Percentiles rank a stretch among this genome's conserved stretches.
phyloP scores from a whole-genome alignment of 2,797 vertebrate genomes.

The Eurystomus glaucurus region DNA sequence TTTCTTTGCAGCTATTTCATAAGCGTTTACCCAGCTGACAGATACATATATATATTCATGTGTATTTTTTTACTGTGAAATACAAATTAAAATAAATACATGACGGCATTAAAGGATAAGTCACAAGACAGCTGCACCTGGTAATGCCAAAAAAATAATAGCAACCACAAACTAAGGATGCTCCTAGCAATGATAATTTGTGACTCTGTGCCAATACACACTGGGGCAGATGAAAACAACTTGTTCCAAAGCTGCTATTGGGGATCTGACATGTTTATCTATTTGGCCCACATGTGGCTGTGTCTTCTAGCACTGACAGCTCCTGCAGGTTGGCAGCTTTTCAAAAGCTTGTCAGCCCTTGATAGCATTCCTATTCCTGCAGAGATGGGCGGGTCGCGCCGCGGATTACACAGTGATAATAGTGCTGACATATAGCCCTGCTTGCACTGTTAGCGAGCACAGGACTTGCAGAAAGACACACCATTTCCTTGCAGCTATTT shows the following conservation, averaged over 20 bases:
- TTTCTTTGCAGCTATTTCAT: neutral
- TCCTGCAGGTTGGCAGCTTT: slow-evolving; percentile 71
- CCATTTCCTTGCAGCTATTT: neutral
- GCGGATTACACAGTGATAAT: slow-evolving; percentile 38
- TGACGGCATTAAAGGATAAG: neutral
- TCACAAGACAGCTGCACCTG: neutral
- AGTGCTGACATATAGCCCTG: neutral
- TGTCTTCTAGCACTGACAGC: slow-evolving; percentile 60
- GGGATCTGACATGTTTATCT: slow-evolving; percentile 71
- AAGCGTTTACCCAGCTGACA: neutral
- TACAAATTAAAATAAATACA: neutral
- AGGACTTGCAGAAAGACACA: neutral
- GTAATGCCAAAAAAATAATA: neutral
- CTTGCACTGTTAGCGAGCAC: neutral
- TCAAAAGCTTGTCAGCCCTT: slow-evolving; percentile 67
- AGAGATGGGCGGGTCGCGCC: slow-evolving; percentile 19
- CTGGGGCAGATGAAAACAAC: slow-evolving; percentile 46
- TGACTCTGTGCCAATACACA: neutral
- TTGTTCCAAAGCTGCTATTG: slow-evolving; percentile 34
- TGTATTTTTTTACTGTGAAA: neutral
- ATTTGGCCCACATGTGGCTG: slow-evolving; percentile 68
- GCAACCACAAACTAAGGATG: neutral
- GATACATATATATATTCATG: neutral
- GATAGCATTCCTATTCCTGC: slow-evolving; percentile 63
- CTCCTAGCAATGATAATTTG: neutral